phyloP scores from a whole-genome alignment of 2,113 vertebrate species.

The Phasianus colchicus region DNA sequence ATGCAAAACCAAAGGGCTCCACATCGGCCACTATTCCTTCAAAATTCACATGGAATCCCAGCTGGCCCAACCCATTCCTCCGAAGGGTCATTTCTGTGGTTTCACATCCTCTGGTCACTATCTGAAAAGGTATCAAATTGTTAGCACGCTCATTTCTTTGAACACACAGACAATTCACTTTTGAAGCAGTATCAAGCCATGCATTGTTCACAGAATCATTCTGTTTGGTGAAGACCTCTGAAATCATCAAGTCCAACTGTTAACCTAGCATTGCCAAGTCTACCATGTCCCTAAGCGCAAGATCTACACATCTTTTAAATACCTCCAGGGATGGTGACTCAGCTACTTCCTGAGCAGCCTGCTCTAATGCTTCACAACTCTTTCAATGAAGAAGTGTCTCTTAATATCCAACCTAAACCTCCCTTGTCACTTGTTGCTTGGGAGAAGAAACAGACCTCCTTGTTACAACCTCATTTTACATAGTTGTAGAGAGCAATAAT shows the following conservation, averaged over 20 bases:
- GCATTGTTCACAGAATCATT: neutral
- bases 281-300: neutral
- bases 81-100: constrained; percentile 93
- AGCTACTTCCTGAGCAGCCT: neutral
- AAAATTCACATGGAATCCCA: constrained; percentile 97
- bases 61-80: constrained; percentile 92
- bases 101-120: constrained; percentile 93
- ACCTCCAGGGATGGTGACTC: neutral
- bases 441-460: neutral
- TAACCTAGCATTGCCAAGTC: neutral
- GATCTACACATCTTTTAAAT: neutral
- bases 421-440: neutral
- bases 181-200: neutral
- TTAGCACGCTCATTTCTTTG: neutral
- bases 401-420: neutral
- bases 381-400: neutral
- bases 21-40: constrained; percentile 97
- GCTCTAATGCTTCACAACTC: neutral
- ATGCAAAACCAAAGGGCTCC: constrained; percentile 96
- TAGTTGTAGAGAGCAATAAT: neutral
- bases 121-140: constrained; percentile 73
- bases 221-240: neutral
- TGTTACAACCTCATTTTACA: neutral
- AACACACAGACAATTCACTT: neutral
- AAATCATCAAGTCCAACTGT: neutral